Conservation (phyloP, 1,140 invertebrate genomes). For the Diabrotica undecimpunctata region DNA sequence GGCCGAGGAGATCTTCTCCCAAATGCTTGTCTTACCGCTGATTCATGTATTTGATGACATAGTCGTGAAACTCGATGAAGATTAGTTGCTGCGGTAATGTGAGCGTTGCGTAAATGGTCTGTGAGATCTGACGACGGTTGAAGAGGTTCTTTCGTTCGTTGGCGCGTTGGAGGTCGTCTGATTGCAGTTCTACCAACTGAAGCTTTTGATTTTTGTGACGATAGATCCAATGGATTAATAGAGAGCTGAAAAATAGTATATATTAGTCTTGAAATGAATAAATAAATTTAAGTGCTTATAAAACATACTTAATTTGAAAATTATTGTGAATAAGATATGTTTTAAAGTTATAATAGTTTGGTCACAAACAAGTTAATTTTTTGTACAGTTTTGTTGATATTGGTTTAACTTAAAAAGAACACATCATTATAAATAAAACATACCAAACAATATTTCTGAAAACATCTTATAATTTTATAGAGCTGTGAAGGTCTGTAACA, state of each 20-base stretch:
- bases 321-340: not conserved
- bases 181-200: constrained; percentile 50
- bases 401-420: too few species aligned
- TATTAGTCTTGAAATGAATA: constrained; percentile 6
- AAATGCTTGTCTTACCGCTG: constrained; percentile 39
- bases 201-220: constrained; percentile 51
- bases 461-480: too few species aligned
- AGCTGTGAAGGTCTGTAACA: too few species aligned
- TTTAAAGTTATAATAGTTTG: not conserved
- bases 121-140: constrained; percentile 15
- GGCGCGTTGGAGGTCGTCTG: constrained; percentile 50
- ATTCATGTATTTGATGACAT: constrained; percentile 42
- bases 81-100: constrained; percentile 37
- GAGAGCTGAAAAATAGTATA: constrained; percentile 47
- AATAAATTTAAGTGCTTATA: constrained; percentile 4
- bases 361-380: too few species aligned
- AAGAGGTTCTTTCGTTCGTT: constrained; percentile 34
- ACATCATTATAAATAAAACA: too few species aligned
- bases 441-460: too few species aligned
- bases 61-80: constrained; percentile 46
- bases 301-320: too few species aligned
- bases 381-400: too few species aligned
- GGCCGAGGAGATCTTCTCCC: constrained; percentile 25
- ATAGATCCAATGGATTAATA: constrained; percentile 52
- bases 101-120: constrained; percentile 27